Percentiles rank a stretch among this genome's conserved stretches.
Evolutionary conservation across 2,888 invertebrate genomes (phyloP).

Genomic region (Aphidius colemani): DNA sequence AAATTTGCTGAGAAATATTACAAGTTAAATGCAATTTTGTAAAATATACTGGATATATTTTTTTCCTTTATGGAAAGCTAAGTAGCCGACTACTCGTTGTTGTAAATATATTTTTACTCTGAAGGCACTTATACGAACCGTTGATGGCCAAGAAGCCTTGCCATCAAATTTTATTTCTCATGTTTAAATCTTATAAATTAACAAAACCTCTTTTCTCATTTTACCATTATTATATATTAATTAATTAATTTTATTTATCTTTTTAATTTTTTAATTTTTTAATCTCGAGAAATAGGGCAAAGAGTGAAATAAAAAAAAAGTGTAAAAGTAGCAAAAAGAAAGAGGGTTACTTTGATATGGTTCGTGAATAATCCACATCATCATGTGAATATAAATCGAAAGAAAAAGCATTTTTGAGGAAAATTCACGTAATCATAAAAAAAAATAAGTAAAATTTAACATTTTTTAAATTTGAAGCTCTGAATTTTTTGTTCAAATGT

Average conservation of each 20-base stretch:
- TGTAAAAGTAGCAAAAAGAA: background rate
- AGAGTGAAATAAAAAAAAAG: background rate
- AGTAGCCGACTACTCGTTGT: constrained; percentile 48
- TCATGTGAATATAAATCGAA: no score
- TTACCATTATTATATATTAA: no score
- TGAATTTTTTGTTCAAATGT: no score
- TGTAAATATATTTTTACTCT: constrained; percentile 53
- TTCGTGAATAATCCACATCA: no score
- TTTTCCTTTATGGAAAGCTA: constrained; percentile 39
- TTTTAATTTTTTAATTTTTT: constrained; percentile 5
- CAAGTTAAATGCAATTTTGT: background rate
- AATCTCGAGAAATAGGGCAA: background rate
- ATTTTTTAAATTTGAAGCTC: no score
- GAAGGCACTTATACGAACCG: constrained; percentile 51
- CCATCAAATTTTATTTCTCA: constrained; percentile 55
- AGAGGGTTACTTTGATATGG: no score
- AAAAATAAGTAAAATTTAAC: no score
- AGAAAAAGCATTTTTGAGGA: no score
- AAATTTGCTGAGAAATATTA: constrained; percentile 19
- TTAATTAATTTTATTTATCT: background rate
- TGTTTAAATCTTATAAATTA: constrained; percentile 48
- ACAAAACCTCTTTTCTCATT: no score
- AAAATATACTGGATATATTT: constrained; percentile 11
- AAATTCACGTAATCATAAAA: no score
- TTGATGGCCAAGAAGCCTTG: constrained; percentile 48